phyloP scores from a whole-genome alignment of 2,113 vertebrate genomes.

The Campylomormyrus numenius region DNA sequence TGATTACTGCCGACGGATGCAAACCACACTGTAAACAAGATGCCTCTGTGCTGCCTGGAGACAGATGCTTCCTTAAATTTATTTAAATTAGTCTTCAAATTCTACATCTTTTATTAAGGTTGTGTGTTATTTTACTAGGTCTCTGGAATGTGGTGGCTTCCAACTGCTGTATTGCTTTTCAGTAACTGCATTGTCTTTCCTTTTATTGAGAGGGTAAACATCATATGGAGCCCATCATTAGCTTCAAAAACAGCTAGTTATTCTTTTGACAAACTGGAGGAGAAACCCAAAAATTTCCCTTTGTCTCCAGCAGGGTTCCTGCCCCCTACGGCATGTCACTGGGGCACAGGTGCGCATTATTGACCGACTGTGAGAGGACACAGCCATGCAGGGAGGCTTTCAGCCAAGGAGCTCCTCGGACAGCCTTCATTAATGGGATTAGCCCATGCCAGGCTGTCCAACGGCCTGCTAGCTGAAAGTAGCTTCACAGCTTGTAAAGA shows the following conservation, averaged over 20 bases:
- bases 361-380: constrained; percentile 70
- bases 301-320: not conserved
- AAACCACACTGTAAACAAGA: not conserved
- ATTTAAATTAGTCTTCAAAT: not conserved
- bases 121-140: not conserved
- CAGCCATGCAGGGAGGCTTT: constrained; percentile 70
- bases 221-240: not conserved
- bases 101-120: not conserved
- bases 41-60: not conserved
- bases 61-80: not conserved
- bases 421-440: constrained; percentile 68
- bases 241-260: not conserved
- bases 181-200: not conserved
- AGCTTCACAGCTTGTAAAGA: constrained; percentile 49
- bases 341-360: constrained; percentile 71
- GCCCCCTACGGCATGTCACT: not conserved
- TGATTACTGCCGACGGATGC: not conserved
- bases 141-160: not conserved
- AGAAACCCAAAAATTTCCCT: not conserved
- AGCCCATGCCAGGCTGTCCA: constrained; percentile 65
- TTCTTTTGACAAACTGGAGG: not conserved
- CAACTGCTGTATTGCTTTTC: not conserved
- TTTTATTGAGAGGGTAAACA: not conserved
- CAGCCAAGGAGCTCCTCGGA: constrained; percentile 55
- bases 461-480: constrained; percentile 64